Evolutionary conservation across 2,888 invertebrate genomes (phyloP).

Genomic region (Lasioglossum oenotherae): DNA sequence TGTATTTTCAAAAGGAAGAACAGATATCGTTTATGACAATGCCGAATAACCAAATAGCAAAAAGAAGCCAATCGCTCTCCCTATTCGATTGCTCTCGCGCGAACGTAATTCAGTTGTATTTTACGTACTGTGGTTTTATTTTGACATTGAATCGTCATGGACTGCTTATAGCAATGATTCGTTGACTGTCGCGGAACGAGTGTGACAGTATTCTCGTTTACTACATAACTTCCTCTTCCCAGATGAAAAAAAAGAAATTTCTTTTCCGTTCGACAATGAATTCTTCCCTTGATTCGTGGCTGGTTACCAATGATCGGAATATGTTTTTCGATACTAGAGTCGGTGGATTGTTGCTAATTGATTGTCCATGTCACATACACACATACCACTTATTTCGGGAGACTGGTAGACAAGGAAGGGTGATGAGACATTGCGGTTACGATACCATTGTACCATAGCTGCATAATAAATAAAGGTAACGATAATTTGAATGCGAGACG

Average conservation of each 20-base stretch:
- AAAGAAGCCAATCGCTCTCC: constrained; percentile 57
- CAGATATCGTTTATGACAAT: constrained; percentile 15
- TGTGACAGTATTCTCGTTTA: constrained; percentile 43
- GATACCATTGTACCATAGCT: constrained; percentile 83
- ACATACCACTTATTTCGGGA: constrained; percentile 69
- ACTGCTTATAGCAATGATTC: constrained; percentile 67
- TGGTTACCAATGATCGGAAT: constrained; percentile 41
- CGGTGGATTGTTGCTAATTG: constrained; percentile 64
- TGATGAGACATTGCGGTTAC: constrained; percentile 82
- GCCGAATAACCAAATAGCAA: neutral
- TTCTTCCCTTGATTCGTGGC: constrained; percentile 34
- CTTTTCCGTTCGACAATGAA: constrained; percentile 33
- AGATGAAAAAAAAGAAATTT: constrained; percentile 19
- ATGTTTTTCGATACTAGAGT: constrained; percentile 56
- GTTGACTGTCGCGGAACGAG: constrained; percentile 63
- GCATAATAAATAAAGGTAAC: constrained; percentile 81
- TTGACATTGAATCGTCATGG: constrained; percentile 63
- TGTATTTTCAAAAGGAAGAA: constrained; percentile 18
- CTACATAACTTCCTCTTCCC: neutral
- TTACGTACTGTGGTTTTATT: constrained; percentile 67
- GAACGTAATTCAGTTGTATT: constrained; percentile 64
- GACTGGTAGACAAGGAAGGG: constrained; percentile 71
- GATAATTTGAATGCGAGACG: constrained; percentile 79
- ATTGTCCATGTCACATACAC: constrained; percentile 51
- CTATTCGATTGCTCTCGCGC: constrained; percentile 66